A percentile compares a stretch with the other conserved stretches of the same genome.
Conservation (phyloP, 2,888 invertebrate genomes). For the Plebejus melissa region DNA sequence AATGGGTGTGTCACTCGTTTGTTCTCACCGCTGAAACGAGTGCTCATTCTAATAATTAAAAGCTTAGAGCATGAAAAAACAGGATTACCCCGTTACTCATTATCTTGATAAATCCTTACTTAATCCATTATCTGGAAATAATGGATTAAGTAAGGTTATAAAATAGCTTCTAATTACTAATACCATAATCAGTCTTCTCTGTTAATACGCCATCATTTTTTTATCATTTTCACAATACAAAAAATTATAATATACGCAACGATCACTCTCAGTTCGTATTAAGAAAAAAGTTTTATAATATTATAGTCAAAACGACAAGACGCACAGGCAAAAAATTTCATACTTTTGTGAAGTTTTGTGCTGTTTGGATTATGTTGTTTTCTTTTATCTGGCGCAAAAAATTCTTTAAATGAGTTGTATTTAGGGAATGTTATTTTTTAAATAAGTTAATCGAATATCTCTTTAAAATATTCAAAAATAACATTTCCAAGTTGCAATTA, state of each 20-base stretch:
- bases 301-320: too few species aligned
- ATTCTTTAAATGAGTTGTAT: too few species aligned
- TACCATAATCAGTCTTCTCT: not conserved
- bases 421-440: too few species aligned
- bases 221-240: not conserved
- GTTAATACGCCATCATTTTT: not conserved
- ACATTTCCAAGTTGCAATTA: too few species aligned
- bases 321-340: too few species aligned
- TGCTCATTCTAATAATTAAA: slow-evolving; percentile 23
- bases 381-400: not conserved
- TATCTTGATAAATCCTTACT: slow-evolving; percentile 14
- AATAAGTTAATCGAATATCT: too few species aligned
- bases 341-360: not conserved
- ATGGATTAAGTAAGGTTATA: too few species aligned
- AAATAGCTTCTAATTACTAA: not conserved
- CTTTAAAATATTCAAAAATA: too few species aligned
- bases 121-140: slow-evolving; percentile 10
- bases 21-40: slow-evolving; percentile 21
- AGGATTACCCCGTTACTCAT: slow-evolving; percentile 22
- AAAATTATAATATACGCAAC: too few species aligned
- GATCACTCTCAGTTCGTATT: too few species aligned
- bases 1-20: slow-evolving; percentile 23
- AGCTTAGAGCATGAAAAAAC: slow-evolving; percentile 13
- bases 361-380: not conserved
- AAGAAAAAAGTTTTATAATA: too few species aligned